Conservation (phyloP, 2,113 vertebrate species). For the Albula goreensis region DNA sequence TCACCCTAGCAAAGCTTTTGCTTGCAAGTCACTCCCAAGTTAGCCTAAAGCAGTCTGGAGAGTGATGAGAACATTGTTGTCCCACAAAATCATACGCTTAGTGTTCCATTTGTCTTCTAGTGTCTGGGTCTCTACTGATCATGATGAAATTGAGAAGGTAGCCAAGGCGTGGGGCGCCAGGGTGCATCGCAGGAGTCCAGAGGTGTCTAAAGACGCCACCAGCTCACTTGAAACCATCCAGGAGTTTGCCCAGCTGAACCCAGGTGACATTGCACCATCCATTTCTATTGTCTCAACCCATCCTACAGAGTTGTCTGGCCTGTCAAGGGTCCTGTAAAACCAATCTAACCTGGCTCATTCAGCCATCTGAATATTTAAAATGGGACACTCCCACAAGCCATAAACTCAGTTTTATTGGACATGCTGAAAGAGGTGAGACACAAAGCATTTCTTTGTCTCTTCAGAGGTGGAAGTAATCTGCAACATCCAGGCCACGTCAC, state of each 20-base stretch:
- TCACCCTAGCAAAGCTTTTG: no score
- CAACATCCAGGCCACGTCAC: slow-evolving; percentile 93
- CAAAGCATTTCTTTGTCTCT: slow-evolving; percentile 23
- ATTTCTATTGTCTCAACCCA: no score
- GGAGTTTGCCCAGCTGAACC: slow-evolving; percentile 78
- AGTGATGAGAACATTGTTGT: neutral
- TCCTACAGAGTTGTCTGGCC: no score
- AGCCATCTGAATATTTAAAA: neutral
- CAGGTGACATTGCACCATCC: slow-evolving; percentile 60
- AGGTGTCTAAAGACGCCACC: slow-evolving; percentile 85
- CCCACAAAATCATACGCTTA: neutral
- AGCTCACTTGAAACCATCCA: slow-evolving; percentile 86
- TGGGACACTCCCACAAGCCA: no score
- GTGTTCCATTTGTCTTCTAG: slow-evolving; percentile 61
- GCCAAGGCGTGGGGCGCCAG: slow-evolving; percentile 77
- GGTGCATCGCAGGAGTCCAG: slow-evolving; percentile 82
- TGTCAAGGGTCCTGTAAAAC: no score
- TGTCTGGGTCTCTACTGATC: slow-evolving; percentile 94
- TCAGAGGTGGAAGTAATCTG: slow-evolving; percentile 85
- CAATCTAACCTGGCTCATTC: no score
- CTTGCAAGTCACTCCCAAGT: no score
- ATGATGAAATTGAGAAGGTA: slow-evolving; percentile 84
- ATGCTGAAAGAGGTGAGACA: no score
- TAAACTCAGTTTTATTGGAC: no score
- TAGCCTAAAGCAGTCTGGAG: no score